Evolutionary conservation across 2,888 invertebrate genomes (phyloP), one percentile per base, ranked within the genome.

Genomic region (Pogonocherus hispidulus): DNA sequence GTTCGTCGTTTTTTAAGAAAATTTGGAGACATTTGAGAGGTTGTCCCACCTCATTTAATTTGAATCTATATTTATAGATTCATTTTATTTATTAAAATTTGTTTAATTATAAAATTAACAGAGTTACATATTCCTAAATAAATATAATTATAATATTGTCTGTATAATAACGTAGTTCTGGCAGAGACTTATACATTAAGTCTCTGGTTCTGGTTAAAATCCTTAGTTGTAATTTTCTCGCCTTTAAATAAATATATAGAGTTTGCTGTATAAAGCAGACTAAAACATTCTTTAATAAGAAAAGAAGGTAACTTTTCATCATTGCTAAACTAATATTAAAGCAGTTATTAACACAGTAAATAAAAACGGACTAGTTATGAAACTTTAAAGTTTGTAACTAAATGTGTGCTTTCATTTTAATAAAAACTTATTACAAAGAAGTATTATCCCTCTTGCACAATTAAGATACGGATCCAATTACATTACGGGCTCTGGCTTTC

Each of bases 361-460:
- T 55, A 55, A 37, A 41, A 19, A 20, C 37, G 14, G 27, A 55
- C 35, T 6, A 20, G 55, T 35, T 20, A 41, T 41, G 37, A 55
- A 55, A 55, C 55, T 55, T 32, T 52, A 16, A 35, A 19, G 16
- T 41, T 18, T 22, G 18, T n/a, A 37, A 19, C 19, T 20, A 14
- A 14, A 20, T 37, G 55, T 41, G 27, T 20, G 37, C 37, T 19
- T 55, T 41, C 20, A 37, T 35, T 55, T 11, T 20, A 37, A 11
- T 55, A 55, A 55, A 55, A 55, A 55, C n/a, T 55, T 37, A 55
- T 37, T 55, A 37, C 14, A 41, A 55, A 55, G 55, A 35, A 55
- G 20, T 54, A 54, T 37, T 20, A 55, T 55, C 55, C 37, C 55
- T 22, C 37, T 55, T 19, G 55, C 19, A 20, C 20, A 37, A 55